phyloP scores from a whole-genome alignment of 2,113 vertebrate genomes.

The Glaucidium brasilianum region DNA sequence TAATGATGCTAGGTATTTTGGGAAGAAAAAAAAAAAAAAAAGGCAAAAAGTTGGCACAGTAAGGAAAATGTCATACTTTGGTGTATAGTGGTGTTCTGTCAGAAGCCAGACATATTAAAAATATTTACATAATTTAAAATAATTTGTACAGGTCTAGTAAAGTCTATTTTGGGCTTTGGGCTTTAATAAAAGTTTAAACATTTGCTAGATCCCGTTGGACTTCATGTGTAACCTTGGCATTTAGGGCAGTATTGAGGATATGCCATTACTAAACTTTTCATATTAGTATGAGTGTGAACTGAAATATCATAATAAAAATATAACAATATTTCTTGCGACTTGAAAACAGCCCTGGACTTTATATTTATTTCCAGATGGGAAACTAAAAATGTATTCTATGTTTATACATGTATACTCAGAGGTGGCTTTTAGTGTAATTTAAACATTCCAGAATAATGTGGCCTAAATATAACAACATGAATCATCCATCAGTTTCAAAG shows the following conservation, averaged over 20 bases:
- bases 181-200: slow-evolving; percentile 69
- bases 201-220: slow-evolving; percentile 55
- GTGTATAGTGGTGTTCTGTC: slow-evolving; percentile 68
- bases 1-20: slow-evolving; percentile 64
- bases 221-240: slow-evolving; percentile 63
- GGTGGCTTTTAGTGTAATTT: slow-evolving; percentile 27
- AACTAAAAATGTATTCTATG: slow-evolving; percentile 39
- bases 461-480: slow-evolving; percentile 43
- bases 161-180: slow-evolving; percentile 70
- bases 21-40: slow-evolving; percentile 35
- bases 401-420: slow-evolving; percentile 33
- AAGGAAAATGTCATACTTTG: slow-evolving; percentile 55
- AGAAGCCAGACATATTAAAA: slow-evolving; percentile 74
- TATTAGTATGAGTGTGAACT: slow-evolving; percentile 53
- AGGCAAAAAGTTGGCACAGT: slow-evolving; percentile 39
- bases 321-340: slow-evolving; percentile 48
- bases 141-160: slow-evolving; percentile 74
- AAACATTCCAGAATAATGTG: slow-evolving; percentile 48
- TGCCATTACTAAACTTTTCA: slow-evolving; percentile 61
- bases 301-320: slow-evolving; percentile 64
- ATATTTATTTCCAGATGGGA: slow-evolving; percentile 48
- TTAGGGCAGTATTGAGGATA: slow-evolving; percentile 54
- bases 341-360: slow-evolving; percentile 25
- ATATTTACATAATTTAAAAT: slow-evolving; percentile 79
- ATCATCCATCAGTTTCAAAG: slow-evolving; percentile 42